Evolutionary conservation across 2,113 vertebrate species (phyloP), one percentile per base, ranked within the genome.

Genomic region (Suricata suricatta): DNA sequence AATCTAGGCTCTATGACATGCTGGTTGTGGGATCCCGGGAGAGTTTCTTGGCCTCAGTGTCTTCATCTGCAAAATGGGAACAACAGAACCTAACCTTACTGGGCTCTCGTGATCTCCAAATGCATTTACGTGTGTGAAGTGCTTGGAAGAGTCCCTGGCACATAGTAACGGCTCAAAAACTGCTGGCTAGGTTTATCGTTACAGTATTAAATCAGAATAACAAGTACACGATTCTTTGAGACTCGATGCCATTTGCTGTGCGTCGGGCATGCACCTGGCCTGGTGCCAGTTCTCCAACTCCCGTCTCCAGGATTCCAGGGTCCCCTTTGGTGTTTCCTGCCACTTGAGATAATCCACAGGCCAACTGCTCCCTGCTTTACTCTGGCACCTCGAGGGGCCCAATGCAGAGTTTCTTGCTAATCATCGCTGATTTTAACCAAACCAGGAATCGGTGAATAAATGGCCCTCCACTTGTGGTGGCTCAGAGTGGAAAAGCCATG

Each of bases 231-330:
- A 0, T n/a, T 41, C 38, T 92, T 52, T 41, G 29, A 29, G 47
- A 33, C 38, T 13, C 1, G 7, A 1, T 54, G 35, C 54, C 11
- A 0, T 71, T 54, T 33, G 35, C 35, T 66, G 12, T 10, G 17
- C 14, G 0, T 38, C 44, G 35, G 27, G 64, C 66, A 74, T n/a
- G 57, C 33, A 11, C 0, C 13, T 4, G 68, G 10, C 13, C 1
- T 44, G 10, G n/a, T 4, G 1, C 47, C 47, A 23, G 21, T 7
- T 23, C 35, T 38, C 38, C 41, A 4, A 0, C 11, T 69, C 23
- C 31, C 35, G 21, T 33, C 60, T n/a, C 0, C 2, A 35, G 52
- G 35, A 0, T 64, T 44, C 38, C 0, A 3, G 33, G 19, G 60
- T n/a, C 64, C n/a, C 64, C 33, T 83, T 3, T 50, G 63, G 15